Evolutionary conservation across 2,797 vertebrate genomes (phyloP).

Genomic region (Chromis chromis): DNA sequence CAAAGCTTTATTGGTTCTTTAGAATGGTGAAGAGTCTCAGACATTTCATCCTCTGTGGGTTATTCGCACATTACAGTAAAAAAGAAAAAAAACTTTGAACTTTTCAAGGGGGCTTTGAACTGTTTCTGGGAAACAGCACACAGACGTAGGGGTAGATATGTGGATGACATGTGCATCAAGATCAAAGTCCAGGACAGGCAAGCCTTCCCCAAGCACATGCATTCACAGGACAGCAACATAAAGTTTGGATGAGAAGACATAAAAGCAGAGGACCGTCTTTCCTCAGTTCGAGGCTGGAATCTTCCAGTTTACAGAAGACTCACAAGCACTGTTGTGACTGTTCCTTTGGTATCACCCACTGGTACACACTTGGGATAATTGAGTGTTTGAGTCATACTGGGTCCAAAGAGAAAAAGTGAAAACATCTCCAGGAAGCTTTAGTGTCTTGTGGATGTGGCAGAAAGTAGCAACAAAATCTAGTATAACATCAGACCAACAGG

Average conservation of each 20-base stretch:
- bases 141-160: neutral
- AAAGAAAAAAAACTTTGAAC: conserved; percentile 12
- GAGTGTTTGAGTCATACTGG: neutral
- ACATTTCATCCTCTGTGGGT: conserved; percentile 5
- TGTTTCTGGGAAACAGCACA: neutral
- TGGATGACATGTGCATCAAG: conserved; percentile 3
- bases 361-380: neutral
- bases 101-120: conserved; percentile 15
- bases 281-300: neutral
- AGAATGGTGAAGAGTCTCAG: neutral
- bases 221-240: neutral
- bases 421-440: neutral
- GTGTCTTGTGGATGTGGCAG: neutral
- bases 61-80: conserved; percentile 11
- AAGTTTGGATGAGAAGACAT: neutral
- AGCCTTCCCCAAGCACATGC: neutral
- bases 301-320: neutral
- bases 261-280: neutral
- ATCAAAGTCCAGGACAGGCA: conserved; percentile 14
- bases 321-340: neutral
- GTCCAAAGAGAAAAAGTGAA: neutral
- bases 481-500: neutral
- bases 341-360: neutral
- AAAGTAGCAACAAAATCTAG: conserved; percentile 5
- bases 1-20: conserved; percentile 14